Conservation (phyloP, 92 coral and sea anemone species). For the Nematostella vectensis region DNA sequence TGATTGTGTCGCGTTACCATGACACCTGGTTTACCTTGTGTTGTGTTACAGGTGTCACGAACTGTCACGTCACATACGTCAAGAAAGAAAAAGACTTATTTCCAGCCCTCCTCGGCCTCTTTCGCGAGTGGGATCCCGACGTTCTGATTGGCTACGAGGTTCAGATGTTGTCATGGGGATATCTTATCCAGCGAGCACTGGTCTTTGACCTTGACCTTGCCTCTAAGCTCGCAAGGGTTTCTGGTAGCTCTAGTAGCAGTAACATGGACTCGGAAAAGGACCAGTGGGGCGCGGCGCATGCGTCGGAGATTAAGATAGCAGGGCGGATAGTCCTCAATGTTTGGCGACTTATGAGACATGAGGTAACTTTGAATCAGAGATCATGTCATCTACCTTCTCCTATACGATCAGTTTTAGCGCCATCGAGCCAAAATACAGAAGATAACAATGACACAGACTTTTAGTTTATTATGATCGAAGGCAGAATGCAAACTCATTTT, state of each 20-base stretch:
- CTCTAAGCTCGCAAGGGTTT: conserved; percentile 65
- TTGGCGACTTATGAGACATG: conserved; percentile 97
- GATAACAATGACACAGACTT: neutral
- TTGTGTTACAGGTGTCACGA: conserved; percentile 64
- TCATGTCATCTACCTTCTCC: neutral
- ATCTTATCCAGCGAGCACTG: conserved; percentile 78
- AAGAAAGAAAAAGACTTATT: conserved; percentile 71
- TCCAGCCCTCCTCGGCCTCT: conserved; percentile 43
- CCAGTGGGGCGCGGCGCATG: conserved; percentile 85
- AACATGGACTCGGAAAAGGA: conserved; percentile 92
- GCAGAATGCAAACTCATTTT: too few relatives aligned
- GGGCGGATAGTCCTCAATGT: conserved; percentile 87
- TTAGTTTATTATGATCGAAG: too few relatives aligned
- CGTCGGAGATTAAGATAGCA: conserved; percentile 78
- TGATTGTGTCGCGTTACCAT: too few relatives aligned
- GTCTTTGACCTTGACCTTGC: conserved; percentile 79
- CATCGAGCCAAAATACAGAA: neutral
- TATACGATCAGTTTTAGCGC: neutral
- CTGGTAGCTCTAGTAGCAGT: conserved; percentile 68
- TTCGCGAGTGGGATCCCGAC: conserved; percentile 91
- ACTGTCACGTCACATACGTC: conserved; percentile 41
- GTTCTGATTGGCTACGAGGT: conserved; percentile 85
- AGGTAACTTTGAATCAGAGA: conserved; percentile 32
- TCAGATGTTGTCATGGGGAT: conserved; percentile 98
- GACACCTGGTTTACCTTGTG: too few relatives aligned